Percentiles rank a stretch among this genome's conserved stretches.
These are phyloP conservation scores for Todus mexicanus DNA, from an alignment of 2,797 vertebrate genomes.

Conservation along the genomic window DNA sequence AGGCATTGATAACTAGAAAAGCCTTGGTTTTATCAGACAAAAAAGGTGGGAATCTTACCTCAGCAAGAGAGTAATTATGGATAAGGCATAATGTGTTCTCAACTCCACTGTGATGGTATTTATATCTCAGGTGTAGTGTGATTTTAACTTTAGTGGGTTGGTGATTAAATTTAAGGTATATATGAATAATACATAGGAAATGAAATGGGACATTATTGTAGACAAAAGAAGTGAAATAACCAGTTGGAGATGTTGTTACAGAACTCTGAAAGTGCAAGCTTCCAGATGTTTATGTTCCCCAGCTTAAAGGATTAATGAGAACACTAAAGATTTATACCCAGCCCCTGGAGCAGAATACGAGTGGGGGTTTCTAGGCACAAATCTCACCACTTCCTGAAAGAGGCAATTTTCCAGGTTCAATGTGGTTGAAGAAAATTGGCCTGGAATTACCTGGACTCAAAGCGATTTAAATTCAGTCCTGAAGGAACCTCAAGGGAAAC, in stretches of 20 bases:
- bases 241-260: constrained; percentile 47
- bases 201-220: constrained; percentile 52
- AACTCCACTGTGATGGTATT: constrained; percentile 61
- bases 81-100: constrained; percentile 68
- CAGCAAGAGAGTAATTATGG: constrained; percentile 68
- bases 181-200: constrained; percentile 72
- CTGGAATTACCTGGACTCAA: constrained; percentile 39
- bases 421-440: constrained; percentile 36
- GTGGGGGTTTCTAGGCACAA: constrained; percentile 36
- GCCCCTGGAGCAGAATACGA: constrained; percentile 43
- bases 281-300: constrained; percentile 57
- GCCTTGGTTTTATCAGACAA: constrained; percentile 44
- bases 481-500: not conserved
- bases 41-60: constrained; percentile 58
- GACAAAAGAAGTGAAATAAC: constrained; percentile 55
- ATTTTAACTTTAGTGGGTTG: constrained; percentile 70
- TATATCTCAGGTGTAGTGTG: constrained; percentile 70
- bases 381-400: constrained; percentile 22
- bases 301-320: constrained; percentile 64
- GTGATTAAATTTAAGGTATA: constrained; percentile 75
- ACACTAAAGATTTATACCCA: constrained; percentile 49
- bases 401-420: constrained; percentile 27
- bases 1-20: constrained; percentile 20
- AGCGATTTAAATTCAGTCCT: constrained; percentile 27
- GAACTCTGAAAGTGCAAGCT: constrained; percentile 44